These are phyloP conservation scores for Sacculina carcini DNA, from an alignment of 2,888 invertebrate species.

Conservation along the genomic window DNA sequence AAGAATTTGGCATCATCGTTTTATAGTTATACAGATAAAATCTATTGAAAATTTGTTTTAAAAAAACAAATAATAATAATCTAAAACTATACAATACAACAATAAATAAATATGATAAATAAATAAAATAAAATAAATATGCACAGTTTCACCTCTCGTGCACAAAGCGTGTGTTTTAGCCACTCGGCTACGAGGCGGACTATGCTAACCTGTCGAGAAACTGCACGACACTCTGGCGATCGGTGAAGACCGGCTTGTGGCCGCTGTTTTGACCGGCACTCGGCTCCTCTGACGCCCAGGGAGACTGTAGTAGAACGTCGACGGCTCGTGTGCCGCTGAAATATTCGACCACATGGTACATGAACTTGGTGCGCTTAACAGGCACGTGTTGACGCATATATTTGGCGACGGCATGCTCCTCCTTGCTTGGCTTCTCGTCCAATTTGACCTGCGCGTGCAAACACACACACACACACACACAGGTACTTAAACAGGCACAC, in stretches of 20 bases:
- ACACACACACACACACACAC: neutral
- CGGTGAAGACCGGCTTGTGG: constrained; percentile 45
- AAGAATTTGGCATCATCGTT: too few species aligned
- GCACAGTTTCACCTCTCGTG: neutral
- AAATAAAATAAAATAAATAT: neutral
- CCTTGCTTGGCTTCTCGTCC: constrained; percentile 30
- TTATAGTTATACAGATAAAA: too few species aligned
- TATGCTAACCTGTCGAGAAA: constrained; percentile 26
- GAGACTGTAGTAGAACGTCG: constrained; percentile 57
- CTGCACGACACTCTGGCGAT: constrained; percentile 47
- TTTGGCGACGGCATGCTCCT: constrained; percentile 76
- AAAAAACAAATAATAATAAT: too few species aligned
- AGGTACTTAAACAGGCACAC: constrained; percentile 2
- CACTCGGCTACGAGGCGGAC: too few species aligned
- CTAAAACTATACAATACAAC: too few species aligned
- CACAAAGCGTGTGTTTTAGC: too few species aligned
- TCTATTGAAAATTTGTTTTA: too few species aligned
- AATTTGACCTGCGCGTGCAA: neutral
- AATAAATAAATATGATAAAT: neutral
- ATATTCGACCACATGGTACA: constrained; percentile 74
- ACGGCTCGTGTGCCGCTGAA: constrained; percentile 42
- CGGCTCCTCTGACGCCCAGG: constrained; percentile 38
- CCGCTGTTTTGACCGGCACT: too few species aligned
- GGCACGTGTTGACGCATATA: constrained; percentile 82
- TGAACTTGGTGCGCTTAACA: constrained; percentile 80